Conservation (phyloP, 2,797 vertebrate genomes). For the Syndactyla subalaris region DNA sequence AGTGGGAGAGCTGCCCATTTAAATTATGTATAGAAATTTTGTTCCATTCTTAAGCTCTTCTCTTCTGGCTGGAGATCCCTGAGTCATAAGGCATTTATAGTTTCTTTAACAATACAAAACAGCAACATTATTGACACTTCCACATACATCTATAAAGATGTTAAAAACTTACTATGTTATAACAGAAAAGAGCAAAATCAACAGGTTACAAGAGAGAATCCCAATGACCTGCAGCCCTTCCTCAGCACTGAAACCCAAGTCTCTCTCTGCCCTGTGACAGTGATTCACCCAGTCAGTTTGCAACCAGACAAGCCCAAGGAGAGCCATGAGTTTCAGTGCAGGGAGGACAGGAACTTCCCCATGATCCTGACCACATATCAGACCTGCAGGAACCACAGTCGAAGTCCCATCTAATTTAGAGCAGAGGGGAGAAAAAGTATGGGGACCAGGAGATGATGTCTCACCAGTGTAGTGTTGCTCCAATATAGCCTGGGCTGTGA, state of each 20-base stretch:
- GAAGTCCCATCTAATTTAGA: background rate
- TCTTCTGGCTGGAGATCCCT: constrained; percentile 24
- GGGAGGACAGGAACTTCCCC: background rate
- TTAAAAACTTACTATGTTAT: background rate
- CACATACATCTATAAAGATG: background rate
- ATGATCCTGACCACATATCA: background rate
- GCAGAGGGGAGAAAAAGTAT: background rate
- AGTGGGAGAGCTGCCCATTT: constrained; percentile 32
- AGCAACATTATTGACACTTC: background rate
- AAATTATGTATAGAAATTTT: constrained; percentile 50
- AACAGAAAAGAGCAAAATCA: background rate
- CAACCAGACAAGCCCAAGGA: background rate
- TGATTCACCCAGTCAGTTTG: background rate
- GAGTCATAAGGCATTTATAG: constrained; percentile 25
- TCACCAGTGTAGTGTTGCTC: background rate
- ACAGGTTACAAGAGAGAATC: background rate
- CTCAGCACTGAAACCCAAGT: fast-evolving
- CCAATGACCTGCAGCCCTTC: background rate
- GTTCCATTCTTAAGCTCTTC: constrained; percentile 24
- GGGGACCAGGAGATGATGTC: background rate
- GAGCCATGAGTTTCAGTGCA: background rate
- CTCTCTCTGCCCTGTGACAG: fast-evolving
- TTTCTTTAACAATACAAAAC: background rate
- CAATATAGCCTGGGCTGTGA: background rate
- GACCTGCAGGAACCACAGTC: background rate